These are phyloP conservation scores for Lasioglossum albipes DNA, from an alignment of 1,140 invertebrate species.

Conservation along the genomic window DNA sequence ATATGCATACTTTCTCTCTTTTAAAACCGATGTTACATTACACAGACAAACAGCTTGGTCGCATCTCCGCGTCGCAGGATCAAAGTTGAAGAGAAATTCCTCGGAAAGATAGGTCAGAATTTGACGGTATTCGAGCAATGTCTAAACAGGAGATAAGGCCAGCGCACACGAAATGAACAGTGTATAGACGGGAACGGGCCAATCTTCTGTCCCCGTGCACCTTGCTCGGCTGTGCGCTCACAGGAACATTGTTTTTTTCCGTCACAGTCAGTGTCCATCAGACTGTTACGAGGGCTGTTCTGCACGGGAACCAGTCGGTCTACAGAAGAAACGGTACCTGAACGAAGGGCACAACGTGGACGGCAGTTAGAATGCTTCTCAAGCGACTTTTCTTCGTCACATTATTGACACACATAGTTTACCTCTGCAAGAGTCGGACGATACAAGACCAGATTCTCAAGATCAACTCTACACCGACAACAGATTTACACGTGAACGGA, in stretches of 20 bases:
- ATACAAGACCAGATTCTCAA: slow-evolving; percentile 36
- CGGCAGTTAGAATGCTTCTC: slow-evolving; percentile 34
- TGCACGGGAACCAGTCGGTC: neutral
- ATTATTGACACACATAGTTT: slow-evolving; percentile 5
- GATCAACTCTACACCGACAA: no score
- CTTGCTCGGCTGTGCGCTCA: slow-evolving; percentile 65
- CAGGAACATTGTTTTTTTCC: slow-evolving; percentile 63
- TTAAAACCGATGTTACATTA: neutral
- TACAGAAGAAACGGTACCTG: neutral
- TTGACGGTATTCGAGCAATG: slow-evolving; percentile 61
- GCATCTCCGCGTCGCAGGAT: neutral
- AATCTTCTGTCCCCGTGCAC: slow-evolving; percentile 63
- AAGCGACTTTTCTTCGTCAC: slow-evolving; percentile 31
- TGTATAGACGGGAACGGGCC: slow-evolving; percentile 46
- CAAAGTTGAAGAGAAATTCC: slow-evolving; percentile 31
- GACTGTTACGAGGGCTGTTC: slow-evolving; percentile 27
- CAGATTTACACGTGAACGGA: neutral
- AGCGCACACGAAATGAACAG: slow-evolving; percentile 57
- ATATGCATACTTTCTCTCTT: neutral
- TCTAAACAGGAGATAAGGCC: slow-evolving; percentile 72
- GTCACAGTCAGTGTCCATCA: slow-evolving; percentile 55
- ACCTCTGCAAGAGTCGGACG: slow-evolving; percentile 24
- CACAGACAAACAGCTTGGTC: neutral
- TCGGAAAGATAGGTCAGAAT: slow-evolving; percentile 34
- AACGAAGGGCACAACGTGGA: slow-evolving; percentile 1